Conservation (phyloP, 1,140 invertebrate species). For the Drosophila punjabiensis region DNA sequence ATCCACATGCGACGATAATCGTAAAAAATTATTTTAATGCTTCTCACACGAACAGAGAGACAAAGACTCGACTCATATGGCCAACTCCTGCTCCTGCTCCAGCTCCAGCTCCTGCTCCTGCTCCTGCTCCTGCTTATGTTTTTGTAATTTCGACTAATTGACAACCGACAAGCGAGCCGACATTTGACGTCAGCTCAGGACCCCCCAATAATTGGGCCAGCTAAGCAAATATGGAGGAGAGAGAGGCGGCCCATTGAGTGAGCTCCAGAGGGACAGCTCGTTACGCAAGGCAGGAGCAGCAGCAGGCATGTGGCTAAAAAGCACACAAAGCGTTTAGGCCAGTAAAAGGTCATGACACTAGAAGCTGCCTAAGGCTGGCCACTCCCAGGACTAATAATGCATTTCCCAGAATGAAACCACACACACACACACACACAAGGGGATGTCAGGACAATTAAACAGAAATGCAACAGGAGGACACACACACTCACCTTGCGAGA, state of each 20-base stretch:
- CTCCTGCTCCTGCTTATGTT: constrained; percentile 23
- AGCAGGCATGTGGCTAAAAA: not conserved
- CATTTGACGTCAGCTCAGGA: not conserved
- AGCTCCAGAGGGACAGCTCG: constrained; percentile 3
- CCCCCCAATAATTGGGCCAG: not conserved
- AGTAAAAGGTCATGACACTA: not conserved
- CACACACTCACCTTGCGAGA: constrained; percentile 92
- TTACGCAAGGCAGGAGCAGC: not conserved
- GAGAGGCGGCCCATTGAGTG: not conserved
- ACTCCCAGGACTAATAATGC: not conserved
- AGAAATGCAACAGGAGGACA: not conserved
- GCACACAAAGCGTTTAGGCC: constrained; percentile 5
- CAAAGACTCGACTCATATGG: not conserved
- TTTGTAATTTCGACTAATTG: constrained; percentile 55
- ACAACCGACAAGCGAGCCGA: not conserved
- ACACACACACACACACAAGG: not conserved
- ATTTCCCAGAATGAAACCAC: not conserved
- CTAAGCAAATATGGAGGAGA: constrained; percentile 10
- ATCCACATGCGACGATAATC: constrained; percentile 70
- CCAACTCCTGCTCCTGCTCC: not conserved
- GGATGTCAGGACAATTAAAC: not conserved
- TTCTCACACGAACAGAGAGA: constrained; percentile 7
- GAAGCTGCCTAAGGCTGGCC: not conserved
- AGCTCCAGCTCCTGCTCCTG: constrained; percentile 2
- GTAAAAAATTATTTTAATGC: constrained; percentile 76